Conservation (phyloP, 37 sponge, comb jelly and placozoan genomes). For the Mnemiopsis leidyi region DNA sequence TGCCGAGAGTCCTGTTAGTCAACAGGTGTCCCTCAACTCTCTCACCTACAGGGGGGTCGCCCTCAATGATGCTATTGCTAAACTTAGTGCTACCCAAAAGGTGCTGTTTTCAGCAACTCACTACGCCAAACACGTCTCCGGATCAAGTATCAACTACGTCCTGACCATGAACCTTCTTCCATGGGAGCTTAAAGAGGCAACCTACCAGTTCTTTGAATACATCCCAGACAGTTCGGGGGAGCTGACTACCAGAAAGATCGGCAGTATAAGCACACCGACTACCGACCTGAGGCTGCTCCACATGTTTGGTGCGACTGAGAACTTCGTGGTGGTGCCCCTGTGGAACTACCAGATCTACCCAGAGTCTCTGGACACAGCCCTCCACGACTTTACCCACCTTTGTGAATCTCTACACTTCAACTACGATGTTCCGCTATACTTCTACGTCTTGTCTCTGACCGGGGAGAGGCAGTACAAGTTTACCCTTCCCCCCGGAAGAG, state of each 20-base stretch:
- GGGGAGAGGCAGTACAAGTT: not conserved
- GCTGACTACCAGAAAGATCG: not conserved
- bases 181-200: not conserved
- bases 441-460: not conserved
- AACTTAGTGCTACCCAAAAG: not conserved
- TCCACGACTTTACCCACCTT: not conserved
- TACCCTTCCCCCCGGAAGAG: not conserved
- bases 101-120: conserved; percentile 1
- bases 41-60: not conserved
- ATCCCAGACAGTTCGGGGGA: not conserved
- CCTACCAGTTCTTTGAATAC: not conserved
- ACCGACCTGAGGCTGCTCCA: not conserved
- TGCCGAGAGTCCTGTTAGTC: not conserved
- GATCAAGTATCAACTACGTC: conserved; percentile 1
- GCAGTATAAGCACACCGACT: not conserved
- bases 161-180: not conserved
- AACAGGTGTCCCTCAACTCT: not conserved
- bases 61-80: too few relatives aligned
- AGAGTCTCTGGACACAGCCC: not conserved
- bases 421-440: not conserved
- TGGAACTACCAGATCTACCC: not conserved
- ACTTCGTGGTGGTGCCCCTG: conserved; percentile 16
- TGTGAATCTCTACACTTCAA: not conserved
- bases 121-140: not conserved
- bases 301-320: conserved; percentile 1